Evolutionary conservation across 2,888 invertebrate species (phyloP), one percentile per base, ranked within the genome.

Genomic region (Thalpophila matura): DNA sequence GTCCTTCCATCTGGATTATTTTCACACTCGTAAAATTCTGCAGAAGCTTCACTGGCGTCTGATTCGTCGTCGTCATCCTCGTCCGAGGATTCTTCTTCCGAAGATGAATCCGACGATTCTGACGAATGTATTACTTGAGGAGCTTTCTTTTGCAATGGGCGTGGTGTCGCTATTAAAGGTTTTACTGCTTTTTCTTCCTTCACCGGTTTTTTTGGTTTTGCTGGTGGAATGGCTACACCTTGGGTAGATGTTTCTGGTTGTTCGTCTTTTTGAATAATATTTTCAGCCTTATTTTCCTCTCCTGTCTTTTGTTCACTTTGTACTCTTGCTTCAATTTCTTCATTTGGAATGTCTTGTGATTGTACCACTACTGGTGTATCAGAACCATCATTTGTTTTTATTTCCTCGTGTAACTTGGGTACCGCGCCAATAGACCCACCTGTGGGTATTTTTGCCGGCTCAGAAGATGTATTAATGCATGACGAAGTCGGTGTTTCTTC

Each of bases 91-190:
- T 95, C 95, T 58, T 92, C 92, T 68, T 95, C 92, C 6, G 95
- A 85, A 77, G 95, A 93, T 31, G 92, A 86, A 58, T 94, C 91
- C 7, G 95, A 86, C 77, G 94, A 91, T 55, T 91, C 91, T 4
- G 92, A 89, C 12, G 91, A 91, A 79, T 89, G 90, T 43, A 94
- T 89, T 4, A 92, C 78, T 86, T 93, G 94, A 59, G 93, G 91
- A 49, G 80, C 74, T 82, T 91, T 93, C 84, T 96, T 96, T 82
- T 96, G 96, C 27, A 96, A 86, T 4, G 96, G 96, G 50, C 96
- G 94, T 50, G 96, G 96, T 47, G 96, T 96, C 18, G 96, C 96
- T 80, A 96, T 95, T 49, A 96, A 85, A 18, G 96, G 95, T 82
- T 93, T 95, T 4, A 92, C 79, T 26, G 96, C 94, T 51, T 93